Conservation (phyloP, 2,888 invertebrate species). For the Aspidapion aeneum region DNA sequence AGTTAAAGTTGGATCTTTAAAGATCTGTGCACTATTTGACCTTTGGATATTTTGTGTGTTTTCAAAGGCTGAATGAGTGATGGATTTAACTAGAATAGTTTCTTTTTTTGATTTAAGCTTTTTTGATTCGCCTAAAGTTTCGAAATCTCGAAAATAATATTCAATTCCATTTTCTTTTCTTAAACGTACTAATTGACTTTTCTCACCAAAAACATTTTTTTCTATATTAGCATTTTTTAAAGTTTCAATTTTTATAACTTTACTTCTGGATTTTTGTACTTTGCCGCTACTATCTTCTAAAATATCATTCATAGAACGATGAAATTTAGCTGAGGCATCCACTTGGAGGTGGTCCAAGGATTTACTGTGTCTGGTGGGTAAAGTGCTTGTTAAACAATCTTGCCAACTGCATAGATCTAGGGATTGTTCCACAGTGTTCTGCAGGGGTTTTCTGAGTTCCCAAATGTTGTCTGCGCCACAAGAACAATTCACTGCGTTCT, state of each 20-base stretch:
- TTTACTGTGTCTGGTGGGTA: conserved; percentile 65
- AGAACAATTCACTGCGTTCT: conserved; percentile 35
- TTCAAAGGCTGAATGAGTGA: conserved; percentile 31
- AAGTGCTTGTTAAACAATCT: conserved; percentile 27
- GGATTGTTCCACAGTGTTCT: conserved; percentile 27
- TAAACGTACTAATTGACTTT: conserved; percentile 14
- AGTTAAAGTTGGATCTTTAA: conserved; percentile 9
- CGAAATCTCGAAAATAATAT: conserved; percentile 21
- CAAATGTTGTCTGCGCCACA: conserved; percentile 35
- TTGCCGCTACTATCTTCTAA: conserved; percentile 18
- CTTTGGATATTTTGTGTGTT: conserved; percentile 32
- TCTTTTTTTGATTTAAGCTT: conserved; percentile 2
- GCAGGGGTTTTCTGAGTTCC: conserved; percentile 29
- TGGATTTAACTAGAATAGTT: conserved; percentile 32
- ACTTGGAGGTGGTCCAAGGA: conserved; percentile 75
- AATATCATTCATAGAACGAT: conserved; percentile 36
- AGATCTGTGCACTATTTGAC: conserved; percentile 36
- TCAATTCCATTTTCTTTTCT: conserved; percentile 21
- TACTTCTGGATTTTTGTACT: conserved; percentile 15
- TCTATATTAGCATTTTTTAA: conserved; percentile 36
- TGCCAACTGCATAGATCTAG: conserved; percentile 28
- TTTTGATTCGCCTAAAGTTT: conserved; percentile 6
- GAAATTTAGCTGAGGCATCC: conserved; percentile 33
- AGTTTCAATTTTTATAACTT: conserved; percentile 19
- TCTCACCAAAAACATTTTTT: conserved; percentile 29